Conservation (phyloP, 2,888 invertebrate genomes). For the Camponotus fellah region DNA sequence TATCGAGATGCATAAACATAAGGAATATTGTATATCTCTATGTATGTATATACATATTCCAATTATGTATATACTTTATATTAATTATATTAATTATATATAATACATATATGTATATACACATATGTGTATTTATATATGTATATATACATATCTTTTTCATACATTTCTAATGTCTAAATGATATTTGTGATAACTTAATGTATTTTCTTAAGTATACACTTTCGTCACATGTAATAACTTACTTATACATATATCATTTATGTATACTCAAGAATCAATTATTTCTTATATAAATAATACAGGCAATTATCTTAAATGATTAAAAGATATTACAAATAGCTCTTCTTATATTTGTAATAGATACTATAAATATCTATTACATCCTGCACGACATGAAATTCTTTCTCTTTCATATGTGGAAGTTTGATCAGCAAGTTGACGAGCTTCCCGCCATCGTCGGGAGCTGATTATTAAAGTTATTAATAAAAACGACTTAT, state of each 20-base stretch:
- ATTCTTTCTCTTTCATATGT: slow-evolving; percentile 49
- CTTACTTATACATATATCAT: slow-evolving; percentile 64
- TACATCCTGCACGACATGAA: slow-evolving; percentile 58
- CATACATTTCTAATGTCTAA: slow-evolving; percentile 18
- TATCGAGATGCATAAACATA: slow-evolving; percentile 43
- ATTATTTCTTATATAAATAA: slow-evolving; percentile 62
- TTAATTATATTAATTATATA: slow-evolving; percentile 15
- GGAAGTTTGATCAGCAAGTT: slow-evolving; percentile 64
- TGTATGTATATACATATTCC: neutral
- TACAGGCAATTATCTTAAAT: slow-evolving; percentile 66
- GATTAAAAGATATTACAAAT: slow-evolving; percentile 53
- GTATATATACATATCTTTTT: slow-evolving; percentile 1
- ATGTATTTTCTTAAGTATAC: slow-evolving; percentile 65
- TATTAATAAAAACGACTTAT: slow-evolving; percentile 77
- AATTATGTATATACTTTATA: neutral
- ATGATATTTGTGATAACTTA: slow-evolving; percentile 48
- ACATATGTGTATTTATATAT: neutral
- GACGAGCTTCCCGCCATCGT: slow-evolving; percentile 47
- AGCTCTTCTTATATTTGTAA: neutral
- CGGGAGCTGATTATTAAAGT: slow-evolving; percentile 62
- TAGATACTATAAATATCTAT: slow-evolving; percentile 46
- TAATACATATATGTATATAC: slow-evolving; percentile 22
- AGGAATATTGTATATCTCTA: neutral
- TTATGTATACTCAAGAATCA: slow-evolving; percentile 66
- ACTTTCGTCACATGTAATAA: slow-evolving; percentile 65